Evolutionary conservation across 2,888 invertebrate species (phyloP).

Genomic region (Perizoma affinitatum): DNA sequence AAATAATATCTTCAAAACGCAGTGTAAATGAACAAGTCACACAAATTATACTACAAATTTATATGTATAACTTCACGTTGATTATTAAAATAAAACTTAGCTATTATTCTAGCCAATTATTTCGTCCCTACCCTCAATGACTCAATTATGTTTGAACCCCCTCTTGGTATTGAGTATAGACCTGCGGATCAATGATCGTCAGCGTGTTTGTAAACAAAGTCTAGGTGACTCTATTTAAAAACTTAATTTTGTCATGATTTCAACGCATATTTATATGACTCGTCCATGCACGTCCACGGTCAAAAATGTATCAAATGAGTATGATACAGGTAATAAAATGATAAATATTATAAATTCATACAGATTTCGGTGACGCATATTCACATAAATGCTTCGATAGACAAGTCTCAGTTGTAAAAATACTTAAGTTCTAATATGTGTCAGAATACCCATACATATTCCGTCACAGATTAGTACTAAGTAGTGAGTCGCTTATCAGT

Average conservation of each 20-base stretch:
- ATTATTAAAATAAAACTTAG: neutral
- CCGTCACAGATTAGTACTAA: too few relatives aligned
- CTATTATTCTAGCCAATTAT: too few relatives aligned
- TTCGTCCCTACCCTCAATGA: too few relatives aligned
- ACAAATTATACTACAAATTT: neutral
- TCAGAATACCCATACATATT: too few relatives aligned
- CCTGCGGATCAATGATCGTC: too few relatives aligned
- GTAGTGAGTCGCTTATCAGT: constrained; percentile 14
- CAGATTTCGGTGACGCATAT: constrained; percentile 67
- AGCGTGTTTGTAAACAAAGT: too few relatives aligned
- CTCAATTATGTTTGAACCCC: too few relatives aligned
- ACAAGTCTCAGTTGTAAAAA: constrained; percentile 6
- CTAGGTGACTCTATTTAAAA: neutral
- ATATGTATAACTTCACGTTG: neutral
- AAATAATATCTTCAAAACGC: constrained; percentile 38
- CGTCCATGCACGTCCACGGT: constrained; percentile 43
- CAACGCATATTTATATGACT: constrained; percentile 5
- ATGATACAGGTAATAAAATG: constrained; percentile 72
- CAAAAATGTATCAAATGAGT: constrained; percentile 78
- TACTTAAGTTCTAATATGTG: too few relatives aligned
- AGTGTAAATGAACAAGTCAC: constrained; percentile 26
- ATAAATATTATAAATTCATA: constrained; percentile 67
- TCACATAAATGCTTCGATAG: constrained; percentile 55
- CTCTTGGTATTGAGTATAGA: too few relatives aligned
- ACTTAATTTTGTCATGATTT: constrained; percentile 2